Evolutionary conservation across 2,113 vertebrate species (phyloP).

Genomic region (Salminus brasiliensis): DNA sequence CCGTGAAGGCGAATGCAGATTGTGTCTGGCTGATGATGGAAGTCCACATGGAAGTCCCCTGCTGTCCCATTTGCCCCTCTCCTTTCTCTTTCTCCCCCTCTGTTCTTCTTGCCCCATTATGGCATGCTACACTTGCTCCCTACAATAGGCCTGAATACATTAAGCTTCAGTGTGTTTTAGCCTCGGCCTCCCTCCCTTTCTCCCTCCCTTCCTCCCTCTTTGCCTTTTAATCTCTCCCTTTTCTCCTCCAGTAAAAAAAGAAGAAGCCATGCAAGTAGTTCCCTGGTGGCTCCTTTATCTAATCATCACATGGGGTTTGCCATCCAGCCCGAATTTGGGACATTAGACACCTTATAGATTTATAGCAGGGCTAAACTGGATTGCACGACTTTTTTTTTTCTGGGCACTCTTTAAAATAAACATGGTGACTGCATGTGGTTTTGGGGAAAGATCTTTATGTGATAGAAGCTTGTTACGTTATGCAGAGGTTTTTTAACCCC

Average conservation of each 20-base stretch:
- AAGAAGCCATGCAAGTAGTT: conserved; percentile 40
- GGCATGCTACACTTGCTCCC: conserved; percentile 72
- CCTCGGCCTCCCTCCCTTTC: conserved; percentile 40
- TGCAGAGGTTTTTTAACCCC: too few species aligned
- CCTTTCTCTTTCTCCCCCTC: conserved; percentile 49
- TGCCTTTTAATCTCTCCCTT: conserved; percentile 62
- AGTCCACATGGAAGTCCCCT: not conserved
- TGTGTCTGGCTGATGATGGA: conserved; percentile 3
- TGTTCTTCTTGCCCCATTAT: conserved; percentile 64
- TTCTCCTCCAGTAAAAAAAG: conserved; percentile 50
- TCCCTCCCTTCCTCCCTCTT: conserved; percentile 57
- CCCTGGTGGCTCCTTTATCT: conserved; percentile 42
- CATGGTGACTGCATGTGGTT: too few species aligned
- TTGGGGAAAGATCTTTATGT: too few species aligned
- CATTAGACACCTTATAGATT: not conserved
- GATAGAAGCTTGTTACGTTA: too few species aligned
- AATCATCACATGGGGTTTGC: conserved; percentile 16
- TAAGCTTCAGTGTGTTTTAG: conserved; percentile 61
- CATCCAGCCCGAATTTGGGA: not conserved
- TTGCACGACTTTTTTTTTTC: not conserved
- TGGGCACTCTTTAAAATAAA: not conserved
- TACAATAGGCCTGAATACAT: conserved; percentile 80
- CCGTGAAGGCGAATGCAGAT: not conserved
- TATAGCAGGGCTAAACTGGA: not conserved
- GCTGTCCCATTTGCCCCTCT: conserved; percentile 11